Percentiles rank a stretch among this genome's conserved stretches.
Conservation (phyloP, 2,113 vertebrate species). For the Gopherus flavomarginatus region DNA sequence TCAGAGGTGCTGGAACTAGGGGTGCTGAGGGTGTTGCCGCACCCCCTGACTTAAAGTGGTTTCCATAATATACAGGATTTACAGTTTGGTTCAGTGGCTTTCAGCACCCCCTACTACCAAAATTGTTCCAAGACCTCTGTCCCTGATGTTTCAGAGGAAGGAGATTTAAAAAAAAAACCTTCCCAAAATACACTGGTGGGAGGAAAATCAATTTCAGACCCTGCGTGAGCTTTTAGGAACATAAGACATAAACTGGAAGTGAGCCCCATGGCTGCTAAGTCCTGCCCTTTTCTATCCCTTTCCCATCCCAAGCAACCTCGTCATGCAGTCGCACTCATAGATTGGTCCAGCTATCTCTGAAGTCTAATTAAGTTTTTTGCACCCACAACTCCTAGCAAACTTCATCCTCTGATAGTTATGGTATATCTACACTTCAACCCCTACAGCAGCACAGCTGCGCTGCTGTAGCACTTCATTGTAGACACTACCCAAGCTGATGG, state of each 20-base stretch:
- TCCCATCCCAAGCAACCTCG: not conserved
- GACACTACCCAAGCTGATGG: no score
- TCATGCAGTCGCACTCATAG: not conserved
- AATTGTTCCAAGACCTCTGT: no score
- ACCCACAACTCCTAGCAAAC: not conserved
- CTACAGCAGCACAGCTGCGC: not conserved
- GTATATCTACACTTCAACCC: not conserved
- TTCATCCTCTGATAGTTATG: not conserved
- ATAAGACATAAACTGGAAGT: not conserved
- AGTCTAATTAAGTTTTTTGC: not conserved
- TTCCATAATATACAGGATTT: no score
- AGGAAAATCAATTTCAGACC: not conserved
- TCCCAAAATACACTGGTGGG: not conserved
- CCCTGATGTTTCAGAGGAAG: not conserved
- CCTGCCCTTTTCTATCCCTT: not conserved
- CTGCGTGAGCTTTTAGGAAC: not conserved
- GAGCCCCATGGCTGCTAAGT: not conserved
- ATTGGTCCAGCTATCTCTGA: not conserved
- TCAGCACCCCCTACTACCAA: no score
- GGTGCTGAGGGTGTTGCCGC: no score
- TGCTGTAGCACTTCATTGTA: not conserved
- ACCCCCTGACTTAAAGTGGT: no score
- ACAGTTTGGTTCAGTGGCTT: no score
- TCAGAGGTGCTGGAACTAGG: no score
- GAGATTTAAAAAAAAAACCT: not conserved